Conservation (phyloP, 2,113 vertebrate genomes). For the Thamnophis sirtalis region DNA sequence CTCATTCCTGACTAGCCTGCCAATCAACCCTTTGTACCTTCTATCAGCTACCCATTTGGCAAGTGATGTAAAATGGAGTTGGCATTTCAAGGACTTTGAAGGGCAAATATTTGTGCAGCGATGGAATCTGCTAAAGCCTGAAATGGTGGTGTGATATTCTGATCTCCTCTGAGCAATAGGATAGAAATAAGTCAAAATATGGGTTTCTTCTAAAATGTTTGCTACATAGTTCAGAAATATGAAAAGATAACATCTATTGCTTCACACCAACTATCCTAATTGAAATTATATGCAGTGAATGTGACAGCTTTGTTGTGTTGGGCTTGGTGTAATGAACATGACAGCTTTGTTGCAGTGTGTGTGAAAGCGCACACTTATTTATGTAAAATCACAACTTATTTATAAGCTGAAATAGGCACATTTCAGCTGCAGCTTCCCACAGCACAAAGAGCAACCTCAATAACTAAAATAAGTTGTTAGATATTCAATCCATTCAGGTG, state of each 20-base stretch:
- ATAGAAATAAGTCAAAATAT: not conserved
- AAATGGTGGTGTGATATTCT: not conserved
- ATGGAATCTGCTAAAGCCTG: not conserved
- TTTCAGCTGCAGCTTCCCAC: not conserved
- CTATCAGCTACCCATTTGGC: not conserved
- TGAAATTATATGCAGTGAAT: not conserved
- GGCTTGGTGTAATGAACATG: not conserved
- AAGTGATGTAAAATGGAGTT: not conserved
- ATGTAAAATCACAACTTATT: not conserved
- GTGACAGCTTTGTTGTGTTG: not conserved
- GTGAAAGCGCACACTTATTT: not conserved
- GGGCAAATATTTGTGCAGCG: not conserved
- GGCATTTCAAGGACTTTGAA: not conserved
- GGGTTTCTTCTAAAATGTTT: not conserved
- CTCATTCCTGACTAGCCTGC: not conserved
- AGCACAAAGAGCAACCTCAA: not conserved
- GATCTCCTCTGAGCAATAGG: not conserved
- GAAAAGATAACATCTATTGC: not conserved
- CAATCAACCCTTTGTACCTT: not conserved
- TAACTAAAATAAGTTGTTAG: not conserved
- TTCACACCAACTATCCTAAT: not conserved
- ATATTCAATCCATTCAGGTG: not conserved
- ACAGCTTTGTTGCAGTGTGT: not conserved
- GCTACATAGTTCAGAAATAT: not conserved
- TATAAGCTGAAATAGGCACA: not conserved